phyloP scores from a whole-genome alignment of 2,888 invertebrate genomes.

The Drosophila atripex region DNA sequence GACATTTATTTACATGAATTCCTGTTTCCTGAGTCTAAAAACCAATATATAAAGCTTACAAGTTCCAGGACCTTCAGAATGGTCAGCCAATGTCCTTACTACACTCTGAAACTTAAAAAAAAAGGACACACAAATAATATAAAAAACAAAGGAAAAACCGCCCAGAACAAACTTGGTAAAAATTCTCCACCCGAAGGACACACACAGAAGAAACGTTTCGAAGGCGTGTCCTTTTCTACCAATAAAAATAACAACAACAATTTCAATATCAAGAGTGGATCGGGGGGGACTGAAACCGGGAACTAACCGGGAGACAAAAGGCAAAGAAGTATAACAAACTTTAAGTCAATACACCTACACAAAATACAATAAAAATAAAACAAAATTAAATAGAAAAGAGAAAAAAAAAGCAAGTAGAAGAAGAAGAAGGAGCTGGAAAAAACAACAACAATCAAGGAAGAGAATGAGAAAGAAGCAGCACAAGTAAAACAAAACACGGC shows the following conservation, averaged over 20 bases:
- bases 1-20: neutral
- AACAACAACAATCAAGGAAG: neutral
- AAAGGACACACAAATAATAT: neutral
- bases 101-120: constrained; percentile 30
- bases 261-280: constrained; percentile 11
- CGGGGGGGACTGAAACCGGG: constrained; percentile 22
- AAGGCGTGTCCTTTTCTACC: constrained; percentile 65
- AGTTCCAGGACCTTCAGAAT: neutral
- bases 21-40: neutral
- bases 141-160: constrained; percentile 26
- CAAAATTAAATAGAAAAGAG: constrained; percentile 57
- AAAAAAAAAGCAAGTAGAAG: neutral
- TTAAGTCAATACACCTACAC: constrained; percentile 74
- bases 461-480: constrained; percentile 42
- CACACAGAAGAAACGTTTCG: constrained; percentile 59
- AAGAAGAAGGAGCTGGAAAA: constrained; percentile 17
- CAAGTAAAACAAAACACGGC: constrained; percentile 65
- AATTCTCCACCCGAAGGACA: constrained; percentile 32
- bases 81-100: constrained; percentile 12
- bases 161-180: constrained; percentile 33
- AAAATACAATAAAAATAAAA: constrained; percentile 58
- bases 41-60: neutral
- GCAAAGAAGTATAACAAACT: constrained; percentile 71
- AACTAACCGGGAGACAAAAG: constrained; percentile 52
- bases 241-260: constrained; percentile 41